Percentiles rank a stretch among this genome's conserved stretches.
Conservation (phyloP, 2,797 vertebrate genomes). For the Pempheris klunzingeri region DNA sequence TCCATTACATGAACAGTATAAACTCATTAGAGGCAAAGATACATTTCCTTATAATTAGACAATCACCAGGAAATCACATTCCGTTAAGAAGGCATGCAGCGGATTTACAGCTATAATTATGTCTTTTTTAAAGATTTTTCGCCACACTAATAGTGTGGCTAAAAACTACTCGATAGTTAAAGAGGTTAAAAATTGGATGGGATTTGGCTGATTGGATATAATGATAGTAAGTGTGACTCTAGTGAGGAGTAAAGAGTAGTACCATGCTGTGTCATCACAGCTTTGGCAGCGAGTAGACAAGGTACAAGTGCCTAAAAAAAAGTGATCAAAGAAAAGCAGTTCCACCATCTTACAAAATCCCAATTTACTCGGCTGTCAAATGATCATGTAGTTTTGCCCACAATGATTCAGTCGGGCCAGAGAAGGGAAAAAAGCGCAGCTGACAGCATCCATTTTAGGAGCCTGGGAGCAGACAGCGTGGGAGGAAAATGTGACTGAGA, state of each 20-base stretch:
- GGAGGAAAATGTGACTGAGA: conserved; percentile 66
- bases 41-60: not conserved
- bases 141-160: not conserved
- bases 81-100: too few species aligned
- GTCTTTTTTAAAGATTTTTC: not conserved
- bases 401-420: conserved; percentile 15
- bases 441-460: conserved; percentile 55
- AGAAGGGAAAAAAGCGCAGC: not conserved
- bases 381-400: conserved; percentile 45
- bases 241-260: not conserved
- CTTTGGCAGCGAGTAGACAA: conserved; percentile 33
- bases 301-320: conserved; percentile 35
- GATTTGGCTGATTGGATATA: not conserved
- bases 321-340: conserved; percentile 39
- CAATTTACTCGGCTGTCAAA: conserved; percentile 45
- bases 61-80: conserved; percentile 2
- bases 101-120: too few species aligned
- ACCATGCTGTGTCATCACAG: conserved; percentile 24
- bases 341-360: conserved; percentile 29
- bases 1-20: not conserved
- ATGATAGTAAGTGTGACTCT: too few species aligned
- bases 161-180: too few species aligned
- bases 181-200: not conserved
- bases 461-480: conserved; percentile 59
- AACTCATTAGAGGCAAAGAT: conserved; percentile 6